These are phyloP conservation scores for Chaetoderma sp. DNA, from an alignment of 2,888 invertebrate genomes.

Conservation along the genomic window DNA sequence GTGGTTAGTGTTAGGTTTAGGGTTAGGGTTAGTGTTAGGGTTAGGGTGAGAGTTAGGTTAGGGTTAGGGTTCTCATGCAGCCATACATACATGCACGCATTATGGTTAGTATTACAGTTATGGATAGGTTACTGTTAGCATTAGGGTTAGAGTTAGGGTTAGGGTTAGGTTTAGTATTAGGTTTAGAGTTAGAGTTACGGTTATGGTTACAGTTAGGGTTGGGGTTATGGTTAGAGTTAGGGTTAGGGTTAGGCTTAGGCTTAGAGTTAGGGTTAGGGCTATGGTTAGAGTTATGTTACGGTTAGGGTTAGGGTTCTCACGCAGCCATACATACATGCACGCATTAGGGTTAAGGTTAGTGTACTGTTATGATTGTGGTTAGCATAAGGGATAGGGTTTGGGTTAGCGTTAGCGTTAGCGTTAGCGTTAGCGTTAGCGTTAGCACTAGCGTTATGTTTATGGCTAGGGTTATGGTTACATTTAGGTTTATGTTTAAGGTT, in stretches of 20 bases:
- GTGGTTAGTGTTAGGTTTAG: too few relatives aligned
- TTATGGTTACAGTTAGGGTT: too few relatives aligned
- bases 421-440: constrained; percentile 2
- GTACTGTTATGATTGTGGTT: background rate
- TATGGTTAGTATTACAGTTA: constrained; percentile 1
- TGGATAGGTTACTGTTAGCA: background rate
- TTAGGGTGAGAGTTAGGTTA: background rate
- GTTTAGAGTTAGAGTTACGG: background rate
- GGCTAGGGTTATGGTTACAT: too few relatives aligned
- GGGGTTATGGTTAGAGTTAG: too few relatives aligned
- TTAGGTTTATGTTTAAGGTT: too few relatives aligned
- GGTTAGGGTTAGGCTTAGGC: background rate
- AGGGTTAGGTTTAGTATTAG: too few relatives aligned
- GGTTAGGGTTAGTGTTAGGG: constrained; percentile 5
- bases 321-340: too few relatives aligned
- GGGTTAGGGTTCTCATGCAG: background rate
- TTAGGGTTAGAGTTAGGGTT: constrained; percentile 4
- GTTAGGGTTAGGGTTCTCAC: too few relatives aligned
- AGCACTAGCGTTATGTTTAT: too few relatives aligned
- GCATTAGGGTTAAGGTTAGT: background rate
- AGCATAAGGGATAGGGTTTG: background rate
- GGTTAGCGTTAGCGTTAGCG: background rate
- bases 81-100: background rate
- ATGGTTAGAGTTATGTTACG: too few relatives aligned
- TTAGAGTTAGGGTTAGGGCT: constrained; percentile 2